Conservation (phyloP, 2,888 invertebrate species). For the Archips crataeganus region DNA sequence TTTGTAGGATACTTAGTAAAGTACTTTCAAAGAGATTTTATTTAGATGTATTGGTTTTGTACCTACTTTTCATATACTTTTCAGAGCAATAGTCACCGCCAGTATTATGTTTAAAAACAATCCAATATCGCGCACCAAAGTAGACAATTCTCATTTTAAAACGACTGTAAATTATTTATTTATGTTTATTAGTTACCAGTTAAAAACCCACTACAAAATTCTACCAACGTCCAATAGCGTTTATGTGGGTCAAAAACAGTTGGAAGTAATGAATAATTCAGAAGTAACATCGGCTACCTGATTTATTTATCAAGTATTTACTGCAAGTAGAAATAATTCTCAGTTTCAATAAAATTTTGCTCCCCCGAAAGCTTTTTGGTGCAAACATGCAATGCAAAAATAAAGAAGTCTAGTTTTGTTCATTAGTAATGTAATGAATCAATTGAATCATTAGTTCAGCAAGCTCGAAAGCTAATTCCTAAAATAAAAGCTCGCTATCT, state of each 20-base stretch:
- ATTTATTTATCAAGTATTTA: background rate
- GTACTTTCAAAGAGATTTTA: too few relatives aligned
- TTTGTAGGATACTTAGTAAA: too few relatives aligned
- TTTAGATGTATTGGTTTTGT: too few relatives aligned
- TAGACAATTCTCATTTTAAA: background rate
- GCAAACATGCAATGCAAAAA: too few relatives aligned
- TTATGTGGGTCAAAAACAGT: constrained; percentile 20
- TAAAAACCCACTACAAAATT: background rate
- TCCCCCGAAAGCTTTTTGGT: too few relatives aligned
- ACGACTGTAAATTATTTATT: background rate
- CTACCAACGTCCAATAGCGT: background rate
- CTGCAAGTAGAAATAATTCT: constrained; percentile 3
- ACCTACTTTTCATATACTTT: background rate
- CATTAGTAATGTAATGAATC: too few relatives aligned
- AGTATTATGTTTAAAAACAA: background rate
- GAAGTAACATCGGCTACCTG: constrained; percentile 27
- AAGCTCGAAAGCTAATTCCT: too few relatives aligned
- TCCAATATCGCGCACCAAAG: background rate
- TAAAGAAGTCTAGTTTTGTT: too few relatives aligned
- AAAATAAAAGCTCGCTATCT: too few relatives aligned
- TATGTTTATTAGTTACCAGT: background rate
- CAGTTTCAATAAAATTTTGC: background rate
- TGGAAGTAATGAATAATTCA: constrained; percentile 46
- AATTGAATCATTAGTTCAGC: too few relatives aligned
- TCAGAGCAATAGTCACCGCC: background rate